Conservation (phyloP, 1,140 invertebrate species). For the Helicoverpa armigera region DNA sequence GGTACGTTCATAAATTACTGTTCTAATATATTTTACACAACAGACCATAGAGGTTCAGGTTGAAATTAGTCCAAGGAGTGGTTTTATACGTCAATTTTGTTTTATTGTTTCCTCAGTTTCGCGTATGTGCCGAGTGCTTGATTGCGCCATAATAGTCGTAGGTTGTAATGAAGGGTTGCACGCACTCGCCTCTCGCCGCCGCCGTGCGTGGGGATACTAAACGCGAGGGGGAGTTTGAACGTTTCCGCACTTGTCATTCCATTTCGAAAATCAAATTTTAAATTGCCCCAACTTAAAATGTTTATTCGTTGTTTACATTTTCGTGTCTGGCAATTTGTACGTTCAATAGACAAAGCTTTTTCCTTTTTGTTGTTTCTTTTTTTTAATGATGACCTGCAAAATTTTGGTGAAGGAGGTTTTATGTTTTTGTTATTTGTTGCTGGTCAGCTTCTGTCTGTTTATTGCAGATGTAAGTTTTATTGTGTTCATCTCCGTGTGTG, state of each 20-base stretch:
- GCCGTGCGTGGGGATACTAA: slow-evolving; percentile 77
- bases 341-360: neutral
- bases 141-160: slow-evolving; percentile 82
- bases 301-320: slow-evolving; percentile 54
- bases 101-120: slow-evolving; percentile 80
- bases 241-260: slow-evolving; percentile 79
- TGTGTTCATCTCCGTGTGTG: slow-evolving; percentile 80
- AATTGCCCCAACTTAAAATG: slow-evolving; percentile 59
- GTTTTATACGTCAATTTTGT: slow-evolving; percentile 79
- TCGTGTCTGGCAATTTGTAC: slow-evolving; percentile 20
- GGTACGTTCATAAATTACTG: slow-evolving; percentile 58
- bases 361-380: slow-evolving; percentile 8
- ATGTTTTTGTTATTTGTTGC: slow-evolving; percentile 3
- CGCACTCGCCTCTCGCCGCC: slow-evolving; percentile 67
- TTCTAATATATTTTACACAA: slow-evolving; percentile 69
- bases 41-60: slow-evolving; percentile 58
- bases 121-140: slow-evolving; percentile 81
- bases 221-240: slow-evolving; percentile 68
- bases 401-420: neutral
- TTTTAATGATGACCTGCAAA: slow-evolving; percentile 16
- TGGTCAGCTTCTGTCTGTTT: slow-evolving; percentile 28
- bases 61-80: slow-evolving; percentile 73
- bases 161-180: slow-evolving; percentile 81
- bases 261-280: slow-evolving; percentile 71
- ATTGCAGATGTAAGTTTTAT: slow-evolving; percentile 66